A percentile compares a stretch with the other conserved stretches of the same genome.
Evolutionary conservation across 1,140 invertebrate genomes (phyloP).

Genomic region (Pinna nobilis): DNA sequence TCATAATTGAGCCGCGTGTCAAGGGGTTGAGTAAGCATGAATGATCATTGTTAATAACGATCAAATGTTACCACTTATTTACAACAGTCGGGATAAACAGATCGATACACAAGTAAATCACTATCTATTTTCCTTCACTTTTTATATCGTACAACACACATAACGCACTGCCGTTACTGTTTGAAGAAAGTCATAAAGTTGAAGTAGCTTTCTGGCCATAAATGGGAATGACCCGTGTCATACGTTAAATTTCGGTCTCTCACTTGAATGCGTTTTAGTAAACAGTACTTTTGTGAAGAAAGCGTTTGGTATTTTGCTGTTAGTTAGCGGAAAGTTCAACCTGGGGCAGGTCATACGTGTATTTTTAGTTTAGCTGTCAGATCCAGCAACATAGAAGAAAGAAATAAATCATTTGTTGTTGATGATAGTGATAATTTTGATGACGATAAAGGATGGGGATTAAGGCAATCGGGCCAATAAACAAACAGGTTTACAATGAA

Average conservation of each 20-base stretch:
- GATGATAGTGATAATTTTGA: neutral
- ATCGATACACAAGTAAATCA: constrained; percentile 2
- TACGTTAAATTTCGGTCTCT: constrained; percentile 10
- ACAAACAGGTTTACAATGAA: neutral
- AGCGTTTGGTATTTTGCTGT: constrained; percentile 10
- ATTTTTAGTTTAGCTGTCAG: constrained; percentile 13
- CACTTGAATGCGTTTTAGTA: neutral
- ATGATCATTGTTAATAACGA: constrained; percentile 20
- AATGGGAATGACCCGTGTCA: constrained; percentile 26
- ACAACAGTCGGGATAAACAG: too few species aligned
- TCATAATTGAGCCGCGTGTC: constrained; percentile 5
- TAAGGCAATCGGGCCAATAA: neutral
- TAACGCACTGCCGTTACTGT: neutral
- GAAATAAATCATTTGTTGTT: neutral
- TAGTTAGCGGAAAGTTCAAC: constrained; percentile 16
- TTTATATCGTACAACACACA: neutral
- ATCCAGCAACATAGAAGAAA: constrained; percentile 7
- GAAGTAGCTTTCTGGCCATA: neutral
- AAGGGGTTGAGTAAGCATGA: constrained; percentile 7
- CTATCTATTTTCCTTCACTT: neutral
- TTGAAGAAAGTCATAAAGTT: neutral
- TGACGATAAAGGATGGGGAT: too few species aligned
- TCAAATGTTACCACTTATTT: too few species aligned
- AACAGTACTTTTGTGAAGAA: neutral
- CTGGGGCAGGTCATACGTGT: constrained; percentile 29